Conservation (phyloP, 1,140 invertebrate genomes). For the Harpegnathos saltator region DNA sequence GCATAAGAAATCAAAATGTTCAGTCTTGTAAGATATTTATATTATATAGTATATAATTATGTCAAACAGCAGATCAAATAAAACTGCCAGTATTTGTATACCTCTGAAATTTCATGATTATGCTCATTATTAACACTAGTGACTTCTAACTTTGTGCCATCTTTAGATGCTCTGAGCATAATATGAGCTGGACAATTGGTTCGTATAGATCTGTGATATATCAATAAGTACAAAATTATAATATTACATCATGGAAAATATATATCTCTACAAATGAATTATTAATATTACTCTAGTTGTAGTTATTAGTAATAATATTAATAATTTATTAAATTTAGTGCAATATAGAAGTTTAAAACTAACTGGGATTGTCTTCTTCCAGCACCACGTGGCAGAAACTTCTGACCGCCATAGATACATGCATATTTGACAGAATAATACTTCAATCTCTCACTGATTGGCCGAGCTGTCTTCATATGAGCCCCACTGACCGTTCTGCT, state of each 20-base stretch:
- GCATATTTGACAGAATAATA: constrained; percentile 86
- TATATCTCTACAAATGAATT: too few relatives aligned
- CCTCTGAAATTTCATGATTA: constrained; percentile 85
- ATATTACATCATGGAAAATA: not conserved
- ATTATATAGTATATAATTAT: too few relatives aligned
- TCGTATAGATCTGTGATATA: constrained; percentile 80
- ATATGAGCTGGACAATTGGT: constrained; percentile 85
- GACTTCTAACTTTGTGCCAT: constrained; percentile 84
- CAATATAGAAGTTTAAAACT: constrained; percentile 57
- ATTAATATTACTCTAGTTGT: too few relatives aligned
- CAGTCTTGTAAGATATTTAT: not conserved
- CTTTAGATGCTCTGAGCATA: constrained; percentile 85
- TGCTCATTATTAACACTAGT: constrained; percentile 85
- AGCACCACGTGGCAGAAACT: constrained; percentile 83
- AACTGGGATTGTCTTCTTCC: constrained; percentile 83
- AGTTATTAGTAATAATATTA: constrained; percentile 5
- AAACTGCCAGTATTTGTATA: constrained; percentile 32
- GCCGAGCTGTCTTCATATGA: constrained; percentile 85
- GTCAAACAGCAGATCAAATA: not conserved
- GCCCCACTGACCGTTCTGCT: constrained; percentile 84
- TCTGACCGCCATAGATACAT: constrained; percentile 85
- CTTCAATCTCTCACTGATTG: constrained; percentile 82
- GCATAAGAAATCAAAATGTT: not conserved
- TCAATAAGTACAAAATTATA: constrained; percentile 33
- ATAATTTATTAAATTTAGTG: not conserved